Base-by-base conservation (phyloP, 2,888 invertebrate genomes). In the Isoperla grammatica region DNA sequence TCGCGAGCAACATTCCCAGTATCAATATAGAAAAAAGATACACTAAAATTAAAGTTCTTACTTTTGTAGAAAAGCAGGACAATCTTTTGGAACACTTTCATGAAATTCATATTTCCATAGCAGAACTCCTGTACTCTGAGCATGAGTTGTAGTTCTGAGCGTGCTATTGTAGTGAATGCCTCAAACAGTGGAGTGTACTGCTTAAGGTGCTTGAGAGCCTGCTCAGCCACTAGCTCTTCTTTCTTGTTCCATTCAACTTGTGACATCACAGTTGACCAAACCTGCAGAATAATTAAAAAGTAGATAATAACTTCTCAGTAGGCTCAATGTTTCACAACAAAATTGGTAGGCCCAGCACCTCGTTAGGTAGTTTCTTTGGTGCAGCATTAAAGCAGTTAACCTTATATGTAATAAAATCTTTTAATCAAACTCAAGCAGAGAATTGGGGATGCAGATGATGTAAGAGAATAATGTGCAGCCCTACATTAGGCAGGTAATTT, bases 191-290 rank as follows among this genome's bases (percentile, higher is more conserved):
- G 84, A 66, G 93, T 88, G 77, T 91, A 95, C 69, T 84, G 84
- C 70, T 92, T 90, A 71, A 88, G 81, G 77, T 93, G 92, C 75
- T 91, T 90, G 56, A 93, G 84, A 56, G 96, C 95, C 77, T 97
- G 97, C 72, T 96, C 96, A 54, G 95, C 93, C 65, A 97, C 85
- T 69, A 97, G 77, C 75, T 97, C 97, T 70, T 97, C 97, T 74
- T 97, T 97, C 78, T 97, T 97, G 78, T 95, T 97, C 97, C 96
- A 97, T 77, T 97, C 96, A 62, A 93, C 91, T 70, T 91, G 87
- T 57, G 88, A 86, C 96, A 97, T 97, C 69, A 97, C 86, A 66
- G 93, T 92, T 67, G 85, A 87, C 96, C 96, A 97, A 70, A 95
- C 85, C 92, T 92, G 61, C 1, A 65, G 61, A 50, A 59, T 58